phyloP scores from a whole-genome alignment of 2,113 vertebrate genomes.

The Brienomyrus brachyistius region DNA sequence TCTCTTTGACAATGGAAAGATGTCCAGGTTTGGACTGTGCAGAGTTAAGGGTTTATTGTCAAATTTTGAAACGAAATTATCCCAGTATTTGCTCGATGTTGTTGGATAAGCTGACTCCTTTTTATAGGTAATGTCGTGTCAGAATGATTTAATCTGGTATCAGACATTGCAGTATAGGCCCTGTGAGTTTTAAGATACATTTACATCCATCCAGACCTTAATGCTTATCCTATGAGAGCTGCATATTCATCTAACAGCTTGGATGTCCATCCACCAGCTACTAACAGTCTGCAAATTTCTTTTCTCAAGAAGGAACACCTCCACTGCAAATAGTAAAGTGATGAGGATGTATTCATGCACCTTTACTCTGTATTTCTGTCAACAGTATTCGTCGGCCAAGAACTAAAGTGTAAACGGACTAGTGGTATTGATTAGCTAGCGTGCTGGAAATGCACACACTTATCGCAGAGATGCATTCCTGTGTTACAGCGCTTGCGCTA shows the following conservation, averaged over 20 bases:
- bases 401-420: not conserved
- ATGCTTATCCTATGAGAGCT: not conserved
- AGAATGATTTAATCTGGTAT: not conserved
- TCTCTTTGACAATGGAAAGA: not conserved
- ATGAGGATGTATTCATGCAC: not conserved
- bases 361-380: not conserved
- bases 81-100: not conserved
- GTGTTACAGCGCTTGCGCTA: not conserved
- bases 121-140: not conserved
- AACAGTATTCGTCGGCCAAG: not conserved
- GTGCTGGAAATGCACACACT: not conserved
- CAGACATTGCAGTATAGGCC: not conserved
- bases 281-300: not conserved
- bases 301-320: not conserved
- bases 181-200: not conserved
- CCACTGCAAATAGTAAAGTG: not conserved
- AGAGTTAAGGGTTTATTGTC: not conserved
- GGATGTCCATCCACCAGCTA: not conserved
- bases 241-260: not conserved
- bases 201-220: not conserved
- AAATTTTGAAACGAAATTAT: not conserved
- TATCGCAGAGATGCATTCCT: not conserved
- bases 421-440: not conserved
- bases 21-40: not conserved
- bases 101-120: not conserved